These are phyloP conservation scores for Bombus superbus DNA, from an alignment of 1,140 invertebrate genomes.

Conservation along the genomic window DNA sequence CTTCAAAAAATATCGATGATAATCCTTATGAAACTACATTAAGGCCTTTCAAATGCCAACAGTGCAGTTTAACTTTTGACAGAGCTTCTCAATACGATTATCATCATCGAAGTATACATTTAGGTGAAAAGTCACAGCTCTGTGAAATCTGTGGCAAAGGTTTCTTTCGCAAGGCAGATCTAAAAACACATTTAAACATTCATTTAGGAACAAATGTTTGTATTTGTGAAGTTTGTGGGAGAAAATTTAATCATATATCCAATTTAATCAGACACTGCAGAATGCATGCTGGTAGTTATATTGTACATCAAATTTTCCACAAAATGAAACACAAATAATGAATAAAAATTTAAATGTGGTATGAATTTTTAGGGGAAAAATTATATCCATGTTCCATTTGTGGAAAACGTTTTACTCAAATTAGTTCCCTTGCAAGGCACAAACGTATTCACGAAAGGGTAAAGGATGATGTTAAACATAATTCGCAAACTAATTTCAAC, in stretches of 20 bases:
- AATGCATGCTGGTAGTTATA: slow-evolving; percentile 77
- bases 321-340: not conserved
- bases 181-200: slow-evolving; percentile 82
- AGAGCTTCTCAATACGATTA: slow-evolving; percentile 76
- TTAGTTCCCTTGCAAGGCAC: slow-evolving; percentile 76
- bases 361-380: slow-evolving; percentile 75
- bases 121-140: slow-evolving; percentile 76
- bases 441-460: slow-evolving; percentile 74
- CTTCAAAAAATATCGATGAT: not conserved
- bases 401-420: slow-evolving; percentile 81
- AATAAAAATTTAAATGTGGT: not conserved
- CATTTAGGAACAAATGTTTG: slow-evolving; percentile 81
- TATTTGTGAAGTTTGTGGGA: slow-evolving; percentile 81
- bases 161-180: slow-evolving; percentile 78
- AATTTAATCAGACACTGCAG: slow-evolving; percentile 82
- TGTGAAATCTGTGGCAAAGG: slow-evolving; percentile 78
- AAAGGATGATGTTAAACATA: slow-evolving; percentile 46
- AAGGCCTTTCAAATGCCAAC: slow-evolving; percentile 72
- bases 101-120: slow-evolving; percentile 75
- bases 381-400: slow-evolving; percentile 82
- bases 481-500: slow-evolving; percentile 30
- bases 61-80: slow-evolving; percentile 75
- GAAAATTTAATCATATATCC: slow-evolving; percentile 81
- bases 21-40: slow-evolving; percentile 61
- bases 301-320: not conserved